A percentile compares a stretch with the other conserved stretches of the same genome.
Evolutionary conservation across 2,797 vertebrate genomes (phyloP).

Genomic region (Microtus agrestis): DNA sequence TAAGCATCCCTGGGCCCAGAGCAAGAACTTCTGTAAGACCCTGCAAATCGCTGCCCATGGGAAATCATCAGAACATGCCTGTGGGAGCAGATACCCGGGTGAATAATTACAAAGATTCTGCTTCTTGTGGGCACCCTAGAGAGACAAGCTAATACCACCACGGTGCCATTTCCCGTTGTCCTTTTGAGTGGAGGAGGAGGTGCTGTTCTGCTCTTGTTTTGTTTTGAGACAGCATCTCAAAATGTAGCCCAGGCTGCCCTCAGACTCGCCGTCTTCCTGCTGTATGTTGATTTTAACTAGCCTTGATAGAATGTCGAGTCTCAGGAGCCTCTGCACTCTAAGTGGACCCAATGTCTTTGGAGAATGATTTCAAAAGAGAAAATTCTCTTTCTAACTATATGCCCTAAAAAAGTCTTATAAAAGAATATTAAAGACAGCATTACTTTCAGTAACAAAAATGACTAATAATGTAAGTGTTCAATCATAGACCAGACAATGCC

Average conservation of each 20-base stretch:
- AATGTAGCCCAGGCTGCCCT: not conserved
- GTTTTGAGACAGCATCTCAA: not conserved
- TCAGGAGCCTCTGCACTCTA: not conserved
- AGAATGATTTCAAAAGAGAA: not conserved
- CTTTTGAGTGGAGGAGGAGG: not conserved
- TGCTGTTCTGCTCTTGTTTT: not conserved
- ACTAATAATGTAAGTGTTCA: not conserved
- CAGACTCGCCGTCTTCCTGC: too few relatives aligned
- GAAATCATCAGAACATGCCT: not conserved
- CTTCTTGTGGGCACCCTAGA: too few relatives aligned
- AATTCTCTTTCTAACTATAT: not conserved
- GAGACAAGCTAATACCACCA: too few relatives aligned
- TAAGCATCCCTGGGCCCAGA: not conserved
- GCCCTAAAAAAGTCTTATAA: not conserved
- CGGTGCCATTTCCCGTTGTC: not conserved
- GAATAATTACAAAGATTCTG: not conserved
- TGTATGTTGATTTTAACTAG: too few relatives aligned
- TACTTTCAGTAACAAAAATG: not conserved
- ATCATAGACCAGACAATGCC: not conserved
- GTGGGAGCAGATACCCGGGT: too few relatives aligned
- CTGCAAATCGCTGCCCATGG: not conserved
- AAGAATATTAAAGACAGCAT: not conserved
- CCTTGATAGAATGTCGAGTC: accelerated
- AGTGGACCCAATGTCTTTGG: not conserved
- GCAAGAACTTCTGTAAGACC: not conserved